These are phyloP conservation scores for Porites divaricata DNA, from an alignment of 92 coral and sea anemone species.

Conservation along the genomic window DNA sequence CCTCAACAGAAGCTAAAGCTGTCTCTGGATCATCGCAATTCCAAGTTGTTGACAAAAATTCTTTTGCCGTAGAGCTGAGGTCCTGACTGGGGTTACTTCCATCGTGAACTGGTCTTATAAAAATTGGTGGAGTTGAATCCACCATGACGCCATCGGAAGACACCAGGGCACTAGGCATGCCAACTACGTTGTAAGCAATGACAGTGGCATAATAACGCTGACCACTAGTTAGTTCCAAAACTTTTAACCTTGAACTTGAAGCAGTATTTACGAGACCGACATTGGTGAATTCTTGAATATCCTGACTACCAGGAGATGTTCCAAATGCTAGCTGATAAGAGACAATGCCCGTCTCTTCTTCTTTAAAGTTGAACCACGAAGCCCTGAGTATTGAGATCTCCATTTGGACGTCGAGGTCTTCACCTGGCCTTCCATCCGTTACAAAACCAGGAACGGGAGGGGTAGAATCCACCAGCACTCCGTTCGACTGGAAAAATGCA, in stretches of 20 bases:
- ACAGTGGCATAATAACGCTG: slow-evolving; percentile 85
- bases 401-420: slow-evolving; percentile 65
- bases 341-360: slow-evolving; percentile 78
- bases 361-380: slow-evolving; percentile 84
- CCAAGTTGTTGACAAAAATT: slow-evolving; percentile 73
- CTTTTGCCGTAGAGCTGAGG: slow-evolving; percentile 43
- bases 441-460: slow-evolving; percentile 86
- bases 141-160: slow-evolving; percentile 88
- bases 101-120: slow-evolving; percentile 68
- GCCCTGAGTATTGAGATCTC: slow-evolving; percentile 86
- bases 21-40: slow-evolving; percentile 82
- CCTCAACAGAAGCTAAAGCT: slow-evolving; percentile 53
- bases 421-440: slow-evolving; percentile 70
- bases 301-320: slow-evolving; percentile 66
- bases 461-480: slow-evolving; percentile 79
- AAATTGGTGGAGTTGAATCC: slow-evolving; percentile 87
- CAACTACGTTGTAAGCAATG: slow-evolving; percentile 81
- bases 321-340: slow-evolving; percentile 92
- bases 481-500: slow-evolving; percentile 78
- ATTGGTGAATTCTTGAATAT: slow-evolving; percentile 82
- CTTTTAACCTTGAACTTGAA: slow-evolving; percentile 81
- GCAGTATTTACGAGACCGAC: slow-evolving; percentile 81
- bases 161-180: slow-evolving; percentile 78
- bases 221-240: slow-evolving; percentile 75
- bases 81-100: slow-evolving; percentile 63